Evolutionary conservation across 2,888 invertebrate species (phyloP), one percentile per base, ranked within the genome.

Genomic region (Phragmatobia fuliginosa): DNA sequence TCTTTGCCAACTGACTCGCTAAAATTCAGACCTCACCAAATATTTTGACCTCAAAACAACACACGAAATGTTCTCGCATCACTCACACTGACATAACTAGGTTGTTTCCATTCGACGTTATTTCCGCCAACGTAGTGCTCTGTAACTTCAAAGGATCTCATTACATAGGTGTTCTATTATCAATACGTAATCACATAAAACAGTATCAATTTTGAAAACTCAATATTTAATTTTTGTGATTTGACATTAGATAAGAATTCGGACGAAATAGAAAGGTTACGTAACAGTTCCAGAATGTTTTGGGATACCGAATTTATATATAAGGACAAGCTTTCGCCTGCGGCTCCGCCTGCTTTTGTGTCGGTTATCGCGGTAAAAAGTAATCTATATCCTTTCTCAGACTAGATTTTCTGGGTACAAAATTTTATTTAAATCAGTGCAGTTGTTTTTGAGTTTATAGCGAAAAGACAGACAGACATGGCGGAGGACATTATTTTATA

Each of bases 141-240:
- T 67, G 36, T 62, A n/a, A 66, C 56, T 76, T 65, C 74, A 69
- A 80, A 79, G 78, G 79, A 76, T 83, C 76, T 60, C 31, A 76
- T 82, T 83, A 81, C 82, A 62, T 65, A 67, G 67, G 78, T 73
- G 65, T 76, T 38, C 32, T 74, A 45, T 76, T 75, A 74, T 41
- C 65, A 71, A 66, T 52, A 75, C 75, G 75, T 76, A 75, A 76
- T 70, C 41, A 65, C 58, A 62, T 36, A 31, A 59, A 66, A 10
- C n/a, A 21, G 59, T n/a, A 10, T 21, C 21, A 33, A 14, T 60
- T 59, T 33, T 21, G 59, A 11, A 60, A 21, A 32, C 33, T 11
- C 33, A 8, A 59, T 31, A 2, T 21, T n/a, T 16, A 2, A 56
- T 16, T 16, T 28, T 28, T 16, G 25, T 56, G 16, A 56, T 56